Evolutionary conservation across 2,888 invertebrate species (phyloP), one percentile per base, ranked within the genome.

Genomic region (Tridacna crocea): DNA sequence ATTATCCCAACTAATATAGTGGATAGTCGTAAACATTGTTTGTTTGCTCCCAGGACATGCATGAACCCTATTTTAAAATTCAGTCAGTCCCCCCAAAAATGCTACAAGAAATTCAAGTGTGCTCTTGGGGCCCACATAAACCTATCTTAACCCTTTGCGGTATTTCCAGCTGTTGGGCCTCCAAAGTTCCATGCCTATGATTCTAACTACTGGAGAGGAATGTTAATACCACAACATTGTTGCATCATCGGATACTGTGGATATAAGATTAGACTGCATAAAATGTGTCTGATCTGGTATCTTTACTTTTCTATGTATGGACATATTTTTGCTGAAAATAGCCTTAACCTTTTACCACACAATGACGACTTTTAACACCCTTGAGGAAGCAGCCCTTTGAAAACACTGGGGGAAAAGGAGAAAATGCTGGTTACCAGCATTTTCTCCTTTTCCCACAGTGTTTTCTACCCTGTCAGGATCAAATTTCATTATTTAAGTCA

Each of bases 21-120:
- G n/a, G 68, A 26, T 68, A 47, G 63, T 22, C 15, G 19, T 68
- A 27, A 68, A 68, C n/a, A 47, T 47, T 24, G 68, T 47, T 68
- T 46, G n/a, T 27, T 27, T 46, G 48, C 15, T 75, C 75, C 63
- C 75, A 19, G 17, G 75, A 24, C 22, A 47, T 22, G 19, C 47
- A 72, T 73, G 55, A 66, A 73, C 51, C 65, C 47, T 80, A 65
- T 76, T 80, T 75, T 27, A 77, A 80, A 80, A 80, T 80, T 80
- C 77, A 80, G 72, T 80, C 77, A 77, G 26, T 72, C 77, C 63
- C 8, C 36, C 51, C 15, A 70, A 27, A 47, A 58, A 36, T 12
- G 48, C 63, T 24, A 19, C 24, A 58, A 72, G 66, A 77, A 66
- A 74, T 51, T 24, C 24, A 27, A 77, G 46, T 51, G 51, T 15